phyloP scores from a whole-genome alignment of 2,888 invertebrate species.

The Polyploca ridens region DNA sequence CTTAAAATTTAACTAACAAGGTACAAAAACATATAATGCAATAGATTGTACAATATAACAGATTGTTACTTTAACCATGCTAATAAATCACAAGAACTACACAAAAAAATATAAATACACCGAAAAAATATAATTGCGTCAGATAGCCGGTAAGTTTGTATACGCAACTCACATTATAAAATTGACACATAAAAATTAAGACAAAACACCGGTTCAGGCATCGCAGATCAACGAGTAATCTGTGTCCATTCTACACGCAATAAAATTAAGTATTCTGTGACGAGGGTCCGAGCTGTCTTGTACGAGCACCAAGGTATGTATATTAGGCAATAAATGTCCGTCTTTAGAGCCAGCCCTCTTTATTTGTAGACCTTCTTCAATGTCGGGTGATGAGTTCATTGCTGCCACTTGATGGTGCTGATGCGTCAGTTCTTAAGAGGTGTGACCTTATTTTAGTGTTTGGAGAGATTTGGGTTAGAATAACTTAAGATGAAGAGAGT shows the following conservation, averaged over 20 bases:
- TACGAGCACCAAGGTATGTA: conserved; percentile 12
- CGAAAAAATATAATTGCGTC: too few relatives aligned
- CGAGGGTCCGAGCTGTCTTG: conserved; percentile 8
- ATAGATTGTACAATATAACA: too few relatives aligned
- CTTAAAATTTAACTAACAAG: too few relatives aligned
- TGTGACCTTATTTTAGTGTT: not conserved
- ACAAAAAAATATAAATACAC: too few relatives aligned
- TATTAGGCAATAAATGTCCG: conserved; percentile 17
- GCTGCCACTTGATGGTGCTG: not conserved
- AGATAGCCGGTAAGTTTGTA: too few relatives aligned
- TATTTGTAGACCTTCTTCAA: conserved; percentile 15
- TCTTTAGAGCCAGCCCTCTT: conserved; percentile 6
- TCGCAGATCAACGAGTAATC: not conserved
- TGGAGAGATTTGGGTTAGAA: not conserved
- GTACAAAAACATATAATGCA: too few relatives aligned
- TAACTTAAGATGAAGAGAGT: too few relatives aligned
- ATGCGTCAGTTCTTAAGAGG: not conserved
- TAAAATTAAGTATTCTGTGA: not conserved
- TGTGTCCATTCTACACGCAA: not conserved
- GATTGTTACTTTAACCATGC: too few relatives aligned
- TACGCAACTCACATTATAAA: too few relatives aligned
- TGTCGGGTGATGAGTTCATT: conserved; percentile 9
- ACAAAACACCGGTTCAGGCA: not conserved
- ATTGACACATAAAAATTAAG: not conserved
- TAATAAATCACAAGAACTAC: too few relatives aligned